These are phyloP conservation scores for Emydocephalus ijimae DNA, from an alignment of 2,113 vertebrate genomes.

Conservation along the genomic window DNA sequence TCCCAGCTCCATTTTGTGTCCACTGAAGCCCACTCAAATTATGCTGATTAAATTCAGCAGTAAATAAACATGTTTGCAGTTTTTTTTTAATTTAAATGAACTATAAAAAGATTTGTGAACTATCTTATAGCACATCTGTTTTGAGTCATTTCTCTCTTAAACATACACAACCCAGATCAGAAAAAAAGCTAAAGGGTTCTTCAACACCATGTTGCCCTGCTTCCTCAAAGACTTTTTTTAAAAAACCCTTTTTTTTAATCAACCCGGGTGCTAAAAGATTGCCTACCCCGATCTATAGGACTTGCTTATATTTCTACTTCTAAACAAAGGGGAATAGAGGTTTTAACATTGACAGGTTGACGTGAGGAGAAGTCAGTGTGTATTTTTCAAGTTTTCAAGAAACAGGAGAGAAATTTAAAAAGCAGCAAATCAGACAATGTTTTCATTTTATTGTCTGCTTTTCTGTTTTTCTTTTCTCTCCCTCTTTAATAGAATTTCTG, in stretches of 20 bases:
- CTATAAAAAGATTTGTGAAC: not conserved
- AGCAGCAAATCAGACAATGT: not conserved
- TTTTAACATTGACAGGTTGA: constrained; percentile 40
- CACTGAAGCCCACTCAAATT: not conserved
- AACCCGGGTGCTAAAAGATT: not conserved
- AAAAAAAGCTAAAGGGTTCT: not conserved
- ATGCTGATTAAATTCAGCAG: not conserved
- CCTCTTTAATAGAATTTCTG: constrained; percentile 29
- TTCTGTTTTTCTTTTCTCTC: constrained; percentile 39
- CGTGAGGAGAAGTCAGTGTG: not conserved
- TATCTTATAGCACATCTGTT: not conserved
- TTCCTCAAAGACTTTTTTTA: not conserved
- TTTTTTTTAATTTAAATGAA: not conserved
- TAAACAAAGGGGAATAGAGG: not conserved
- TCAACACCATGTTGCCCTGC: not conserved
- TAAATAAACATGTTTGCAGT: not conserved
- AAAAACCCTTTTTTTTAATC: not conserved
- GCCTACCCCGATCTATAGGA: not conserved
- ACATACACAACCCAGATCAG: not conserved
- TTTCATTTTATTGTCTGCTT: not conserved
- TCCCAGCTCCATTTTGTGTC: not conserved
- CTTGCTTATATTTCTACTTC: constrained; percentile 9
- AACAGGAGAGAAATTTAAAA: not conserved
- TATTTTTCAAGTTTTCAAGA: constrained; percentile 44
- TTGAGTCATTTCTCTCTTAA: not conserved